phyloP scores from a whole-genome alignment of 2,888 invertebrate species.

The Pantelozetes paolii region DNA sequence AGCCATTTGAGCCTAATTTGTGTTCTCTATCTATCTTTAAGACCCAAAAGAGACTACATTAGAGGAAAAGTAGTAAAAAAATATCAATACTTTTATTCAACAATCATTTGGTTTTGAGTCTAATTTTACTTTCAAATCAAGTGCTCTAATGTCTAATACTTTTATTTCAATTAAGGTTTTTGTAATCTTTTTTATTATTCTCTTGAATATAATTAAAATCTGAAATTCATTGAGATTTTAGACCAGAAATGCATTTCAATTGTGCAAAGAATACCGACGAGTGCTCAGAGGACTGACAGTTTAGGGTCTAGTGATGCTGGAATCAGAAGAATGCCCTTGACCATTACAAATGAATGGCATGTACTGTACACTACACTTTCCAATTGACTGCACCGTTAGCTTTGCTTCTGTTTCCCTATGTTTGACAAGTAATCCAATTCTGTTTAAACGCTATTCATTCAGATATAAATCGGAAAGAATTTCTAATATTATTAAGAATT shows the following conservation, averaged over 20 bases:
- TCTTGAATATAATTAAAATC: background rate
- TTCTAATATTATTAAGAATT: no score
- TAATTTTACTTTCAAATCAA: constrained; percentile 16
- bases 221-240: background rate
- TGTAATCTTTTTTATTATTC: background rate
- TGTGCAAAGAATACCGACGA: no score
- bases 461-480: background rate
- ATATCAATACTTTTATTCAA: constrained; percentile 3
- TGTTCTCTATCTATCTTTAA: constrained; percentile 9
- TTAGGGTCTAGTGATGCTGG: background rate
- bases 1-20: background rate
- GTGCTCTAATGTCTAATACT: background rate
- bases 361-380: background rate
- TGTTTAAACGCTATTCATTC: constrained; percentile 6
- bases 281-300: background rate
- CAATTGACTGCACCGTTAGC: background rate
- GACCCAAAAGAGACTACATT: background rate
- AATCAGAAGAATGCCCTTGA: background rate
- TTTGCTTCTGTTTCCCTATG: background rate
- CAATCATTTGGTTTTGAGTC: background rate
- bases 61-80: background rate
- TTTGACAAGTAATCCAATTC: background rate
- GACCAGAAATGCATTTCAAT: no score
- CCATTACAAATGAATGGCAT: background rate
- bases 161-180: background rate